These are phyloP conservation scores for Drosophila helvetica DNA, from an alignment of 2,888 invertebrate species.

Conservation along the genomic window DNA sequence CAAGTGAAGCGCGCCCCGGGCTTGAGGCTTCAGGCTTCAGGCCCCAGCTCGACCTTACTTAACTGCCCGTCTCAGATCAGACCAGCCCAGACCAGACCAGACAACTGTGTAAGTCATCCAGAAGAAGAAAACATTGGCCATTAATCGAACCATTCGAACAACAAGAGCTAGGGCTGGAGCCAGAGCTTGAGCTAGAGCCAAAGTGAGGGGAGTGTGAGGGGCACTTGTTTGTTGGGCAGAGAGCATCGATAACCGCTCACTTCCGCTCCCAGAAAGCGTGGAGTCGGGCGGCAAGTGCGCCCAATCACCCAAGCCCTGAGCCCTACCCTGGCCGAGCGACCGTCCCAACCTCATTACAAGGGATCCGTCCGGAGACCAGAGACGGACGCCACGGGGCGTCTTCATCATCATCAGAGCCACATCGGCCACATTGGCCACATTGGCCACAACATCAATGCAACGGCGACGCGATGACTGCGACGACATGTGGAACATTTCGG, in stretches of 20 bases:
- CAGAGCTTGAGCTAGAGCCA: too few species aligned
- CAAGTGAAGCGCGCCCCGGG: constrained; percentile 26
- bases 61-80: neutral
- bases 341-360: constrained; percentile 37
- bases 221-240: neutral
- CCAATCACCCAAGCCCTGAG: constrained; percentile 18
- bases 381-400: constrained; percentile 41
- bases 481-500: constrained; percentile 37
- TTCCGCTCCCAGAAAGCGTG: constrained; percentile 49
- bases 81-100: constrained; percentile 1
- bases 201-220: neutral
- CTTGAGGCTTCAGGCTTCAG: neutral
- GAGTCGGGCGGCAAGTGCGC: constrained; percentile 25
- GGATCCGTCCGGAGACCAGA: constrained; percentile 12
- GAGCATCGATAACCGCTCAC: constrained; percentile 64
- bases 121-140: constrained; percentile 36
- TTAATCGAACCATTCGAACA: constrained; percentile 55
- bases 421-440: constrained; percentile 15
- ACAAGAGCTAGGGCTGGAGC: too few species aligned
- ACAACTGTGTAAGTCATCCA: constrained; percentile 38
- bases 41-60: neutral
- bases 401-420: constrained; percentile 12
- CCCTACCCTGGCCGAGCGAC: neutral
- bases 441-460: constrained; percentile 1
- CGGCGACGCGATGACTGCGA: constrained; percentile 24